phyloP scores from a whole-genome alignment of 2,797 vertebrate species.

The Lutjanus argentimaculatus region DNA sequence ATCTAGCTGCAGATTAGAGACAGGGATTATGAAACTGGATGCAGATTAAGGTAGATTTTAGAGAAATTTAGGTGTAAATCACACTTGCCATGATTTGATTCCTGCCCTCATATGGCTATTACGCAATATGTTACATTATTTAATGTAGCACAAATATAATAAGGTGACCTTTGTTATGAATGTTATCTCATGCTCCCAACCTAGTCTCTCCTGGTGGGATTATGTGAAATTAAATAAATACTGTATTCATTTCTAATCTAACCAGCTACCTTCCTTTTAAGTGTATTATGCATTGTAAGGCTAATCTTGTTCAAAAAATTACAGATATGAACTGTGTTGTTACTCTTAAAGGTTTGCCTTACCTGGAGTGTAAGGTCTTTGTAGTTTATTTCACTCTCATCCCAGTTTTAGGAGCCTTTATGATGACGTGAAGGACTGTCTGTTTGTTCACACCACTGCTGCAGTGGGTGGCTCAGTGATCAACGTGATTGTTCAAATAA shows the following conservation, averaged over 20 bases:
- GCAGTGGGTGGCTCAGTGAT: too few relatives aligned
- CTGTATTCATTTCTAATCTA: neutral
- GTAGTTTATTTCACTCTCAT: too few relatives aligned
- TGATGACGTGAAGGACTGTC: too few relatives aligned
- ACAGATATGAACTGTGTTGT: too few relatives aligned
- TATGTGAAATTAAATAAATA: neutral
- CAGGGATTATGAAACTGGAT: constrained; percentile 12
- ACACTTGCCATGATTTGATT: neutral
- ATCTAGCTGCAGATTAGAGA: constrained; percentile 25
- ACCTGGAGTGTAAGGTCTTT: too few relatives aligned
- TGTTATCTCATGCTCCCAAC: neutral
- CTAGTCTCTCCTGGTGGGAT: neutral
- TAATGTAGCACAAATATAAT: neutral
- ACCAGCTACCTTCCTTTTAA: neutral
- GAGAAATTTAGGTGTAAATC: too few relatives aligned
- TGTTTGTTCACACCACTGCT: too few relatives aligned
- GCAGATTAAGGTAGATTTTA: constrained; percentile 13
- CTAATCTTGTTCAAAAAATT: neutral
- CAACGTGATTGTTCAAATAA: too few relatives aligned
- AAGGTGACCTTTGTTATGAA: neutral
- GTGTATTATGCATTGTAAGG: neutral
- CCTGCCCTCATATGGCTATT: neutral
- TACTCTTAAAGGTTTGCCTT: too few relatives aligned
- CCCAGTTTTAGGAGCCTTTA: too few relatives aligned
- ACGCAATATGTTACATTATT: neutral